Conservation (phyloP, 2,113 vertebrate species). For the Sebastes fasciatus region DNA sequence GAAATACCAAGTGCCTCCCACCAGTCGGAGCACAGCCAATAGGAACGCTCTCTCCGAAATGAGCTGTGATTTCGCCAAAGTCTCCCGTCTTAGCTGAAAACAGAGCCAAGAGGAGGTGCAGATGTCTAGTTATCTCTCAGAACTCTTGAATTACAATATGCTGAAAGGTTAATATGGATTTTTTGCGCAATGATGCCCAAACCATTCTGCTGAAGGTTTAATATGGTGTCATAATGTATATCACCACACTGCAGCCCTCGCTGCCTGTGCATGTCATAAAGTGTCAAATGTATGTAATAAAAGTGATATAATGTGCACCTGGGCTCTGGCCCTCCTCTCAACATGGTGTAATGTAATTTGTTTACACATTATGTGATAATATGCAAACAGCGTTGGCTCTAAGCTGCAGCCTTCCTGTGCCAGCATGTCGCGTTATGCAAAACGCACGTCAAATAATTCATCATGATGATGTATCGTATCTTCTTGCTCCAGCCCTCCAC, state of each 20-base stretch:
- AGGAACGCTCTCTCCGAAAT: too few relatives aligned
- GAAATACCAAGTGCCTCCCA: too few relatives aligned
- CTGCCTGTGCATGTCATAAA: slow-evolving; percentile 27
- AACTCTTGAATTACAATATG: too few relatives aligned
- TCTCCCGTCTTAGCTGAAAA: too few relatives aligned
- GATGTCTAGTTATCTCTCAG: too few relatives aligned
- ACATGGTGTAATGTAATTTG: slow-evolving; percentile 55
- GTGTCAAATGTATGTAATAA: slow-evolving; percentile 57
- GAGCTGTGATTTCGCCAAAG: too few relatives aligned
- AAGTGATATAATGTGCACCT: slow-evolving; percentile 53
- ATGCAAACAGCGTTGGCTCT: slow-evolving; percentile 56
- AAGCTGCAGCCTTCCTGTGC: slow-evolving; percentile 48
- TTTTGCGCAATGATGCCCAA: too few relatives aligned
- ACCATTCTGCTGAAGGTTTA: neutral
- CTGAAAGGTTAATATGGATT: too few relatives aligned
- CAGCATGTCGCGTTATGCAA: slow-evolving; percentile 61
- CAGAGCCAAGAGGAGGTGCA: too few relatives aligned
- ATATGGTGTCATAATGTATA: slow-evolving; percentile 17
- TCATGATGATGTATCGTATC: slow-evolving; percentile 52
- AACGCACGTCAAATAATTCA: slow-evolving; percentile 65
- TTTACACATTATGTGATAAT: slow-evolving; percentile 65
- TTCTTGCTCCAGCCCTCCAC: slow-evolving; percentile 32
- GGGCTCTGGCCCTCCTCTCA: slow-evolving; percentile 35
- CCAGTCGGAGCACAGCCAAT: too few relatives aligned
- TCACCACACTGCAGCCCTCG: slow-evolving; percentile 18